phyloP scores from a whole-genome alignment of 2,797 vertebrate genomes.

The Sciurus carolinensis region DNA sequence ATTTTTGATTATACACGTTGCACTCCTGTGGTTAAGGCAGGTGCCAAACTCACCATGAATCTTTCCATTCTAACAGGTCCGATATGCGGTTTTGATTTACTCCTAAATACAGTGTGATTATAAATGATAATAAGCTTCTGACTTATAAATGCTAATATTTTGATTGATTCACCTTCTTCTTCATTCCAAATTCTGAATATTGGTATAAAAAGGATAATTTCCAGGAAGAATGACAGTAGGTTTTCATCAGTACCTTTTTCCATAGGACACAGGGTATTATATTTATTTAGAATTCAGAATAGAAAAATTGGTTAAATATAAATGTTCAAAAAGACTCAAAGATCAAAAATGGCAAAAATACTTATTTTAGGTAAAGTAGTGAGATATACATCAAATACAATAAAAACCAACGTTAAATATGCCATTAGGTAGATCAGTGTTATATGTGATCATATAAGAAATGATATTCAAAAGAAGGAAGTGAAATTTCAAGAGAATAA shows the following conservation, averaged over 20 bases:
- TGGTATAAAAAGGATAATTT: not conserved
- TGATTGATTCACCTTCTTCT: not conserved
- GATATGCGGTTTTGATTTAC: not conserved
- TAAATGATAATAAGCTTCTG: not conserved
- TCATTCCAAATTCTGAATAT: not conserved
- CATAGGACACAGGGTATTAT: not conserved
- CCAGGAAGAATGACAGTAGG: not conserved
- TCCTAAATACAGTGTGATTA: not conserved
- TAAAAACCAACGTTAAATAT: not conserved
- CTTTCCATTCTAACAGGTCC: not conserved
- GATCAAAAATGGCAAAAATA: constrained; percentile 1
- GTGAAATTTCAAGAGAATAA: not conserved
- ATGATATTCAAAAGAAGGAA: not conserved
- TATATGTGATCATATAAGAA: not conserved
- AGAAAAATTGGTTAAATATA: not conserved
- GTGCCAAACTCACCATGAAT: not conserved
- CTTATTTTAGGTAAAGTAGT: not conserved
- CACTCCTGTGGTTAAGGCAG: not conserved
- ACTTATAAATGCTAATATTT: not conserved
- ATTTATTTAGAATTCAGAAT: not conserved
- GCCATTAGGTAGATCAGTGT: not conserved
- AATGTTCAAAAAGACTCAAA: not conserved
- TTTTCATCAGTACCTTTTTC: not conserved
- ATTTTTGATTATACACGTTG: not conserved
- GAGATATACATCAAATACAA: not conserved